These are phyloP conservation scores for Synergus japonicus DNA, from an alignment of 2,888 invertebrate species.

Conservation along the genomic window DNA sequence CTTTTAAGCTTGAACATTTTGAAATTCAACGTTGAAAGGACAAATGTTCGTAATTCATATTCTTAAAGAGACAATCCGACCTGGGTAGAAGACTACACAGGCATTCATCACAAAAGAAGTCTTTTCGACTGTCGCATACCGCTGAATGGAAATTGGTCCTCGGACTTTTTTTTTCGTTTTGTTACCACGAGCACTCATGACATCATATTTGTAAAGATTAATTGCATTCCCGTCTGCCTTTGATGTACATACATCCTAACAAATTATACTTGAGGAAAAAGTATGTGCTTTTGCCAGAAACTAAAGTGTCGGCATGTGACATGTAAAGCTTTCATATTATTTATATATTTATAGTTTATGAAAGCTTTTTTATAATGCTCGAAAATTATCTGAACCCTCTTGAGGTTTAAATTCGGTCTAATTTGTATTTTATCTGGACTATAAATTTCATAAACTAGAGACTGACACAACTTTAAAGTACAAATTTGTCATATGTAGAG, in stretches of 20 bases:
- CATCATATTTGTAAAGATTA: constrained; percentile 35
- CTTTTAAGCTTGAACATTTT: not conserved
- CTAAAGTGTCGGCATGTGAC: not conserved
- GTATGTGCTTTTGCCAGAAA: not conserved
- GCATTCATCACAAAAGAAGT: constrained; percentile 24
- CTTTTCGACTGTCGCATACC: constrained; percentile 15
- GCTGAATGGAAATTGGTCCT: constrained; percentile 32
- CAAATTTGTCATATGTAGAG: not conserved
- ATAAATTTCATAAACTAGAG: not conserved
- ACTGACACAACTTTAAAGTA: not conserved
- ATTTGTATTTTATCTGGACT: not conserved
- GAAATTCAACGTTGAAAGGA: constrained; percentile 19
- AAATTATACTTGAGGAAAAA: not conserved
- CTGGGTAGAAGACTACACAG: not conserved
- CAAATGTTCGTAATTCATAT: constrained; percentile 31
- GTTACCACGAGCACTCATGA: not conserved
- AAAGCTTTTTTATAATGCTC: not conserved
- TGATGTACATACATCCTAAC: not conserved
- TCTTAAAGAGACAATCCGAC: constrained; percentile 11
- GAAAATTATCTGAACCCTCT: not conserved
- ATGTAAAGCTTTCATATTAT: not conserved
- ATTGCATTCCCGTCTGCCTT: not conserved
- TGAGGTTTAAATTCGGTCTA: not conserved
- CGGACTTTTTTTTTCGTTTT: not conserved
- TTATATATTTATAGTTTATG: not conserved